Evolutionary conservation across 2,888 invertebrate species (phyloP), one percentile per base, ranked within the genome.

Genomic region (Heteromurus nitidus): DNA sequence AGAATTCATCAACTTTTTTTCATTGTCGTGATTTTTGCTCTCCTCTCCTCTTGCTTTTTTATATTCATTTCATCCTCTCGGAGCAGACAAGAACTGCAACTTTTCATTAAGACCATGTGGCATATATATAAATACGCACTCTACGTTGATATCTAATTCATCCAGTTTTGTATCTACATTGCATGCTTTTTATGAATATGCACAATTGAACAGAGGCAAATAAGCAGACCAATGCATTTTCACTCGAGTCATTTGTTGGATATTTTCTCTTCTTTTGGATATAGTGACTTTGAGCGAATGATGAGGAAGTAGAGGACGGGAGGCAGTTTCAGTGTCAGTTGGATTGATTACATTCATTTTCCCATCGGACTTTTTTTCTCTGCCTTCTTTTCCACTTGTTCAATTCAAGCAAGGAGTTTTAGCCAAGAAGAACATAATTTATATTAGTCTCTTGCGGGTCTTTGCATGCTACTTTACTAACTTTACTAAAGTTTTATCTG

Each of bases 1-100:
- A 55, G 55, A 79, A 79, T 79, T 79, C 79, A 79, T 79, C 70
- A 79, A 79, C 70, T 79, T 79, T 79, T 74, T 72, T 76, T 50
- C 68, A 67, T 62, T 67, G 68, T 68, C 53, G 68, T 68, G 68
- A 47, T 68, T 68, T 50, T 24, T 50, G 9, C 16, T 58, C 24
- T 28, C 50, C 50, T 24, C 13, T 64, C 36, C 7, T 31, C n/a
- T n/a, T n/a, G n/a, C n/a, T n/a, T n/a, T n/a, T n/a, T n/a, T n/a
- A n/a, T n/a, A n/a, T 30, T 62, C 62, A 62, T 62, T 62, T 62
- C 31, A 62, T 31, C 22, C 55, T 20, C 2, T n/a, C 31, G 2
- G 13, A 18, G 11, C 55, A 55, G 26, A 11, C 31, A 65, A 20
- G 44, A 26, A 44, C 42, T 44, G 42, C 42, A 65, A 65, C 65